These are phyloP conservation scores for Pseudolaguvia tuberculata DNA, from an alignment of 2,113 vertebrate genomes.

Conservation along the genomic window DNA sequence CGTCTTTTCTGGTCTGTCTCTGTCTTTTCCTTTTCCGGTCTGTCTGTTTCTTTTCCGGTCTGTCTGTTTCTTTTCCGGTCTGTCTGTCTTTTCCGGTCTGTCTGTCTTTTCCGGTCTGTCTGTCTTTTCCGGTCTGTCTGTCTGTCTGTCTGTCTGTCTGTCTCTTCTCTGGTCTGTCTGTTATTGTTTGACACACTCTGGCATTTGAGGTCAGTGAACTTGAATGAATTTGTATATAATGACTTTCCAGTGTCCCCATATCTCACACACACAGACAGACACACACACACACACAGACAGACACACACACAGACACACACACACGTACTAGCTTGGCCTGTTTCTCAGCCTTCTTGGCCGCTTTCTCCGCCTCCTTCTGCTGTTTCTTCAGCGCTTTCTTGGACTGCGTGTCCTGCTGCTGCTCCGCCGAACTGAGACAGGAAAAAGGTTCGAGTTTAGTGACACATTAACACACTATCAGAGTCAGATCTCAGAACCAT, in stretches of 20 bases:
- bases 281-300: neutral
- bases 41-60: too few species aligned
- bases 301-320: constrained; percentile 39
- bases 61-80: too few species aligned
- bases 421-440: constrained; percentile 70
- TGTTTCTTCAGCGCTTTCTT: constrained; percentile 78
- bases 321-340: constrained; percentile 70
- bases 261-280: too few species aligned
- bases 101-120: too few species aligned
- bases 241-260: too few species aligned
- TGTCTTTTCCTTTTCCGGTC: too few species aligned
- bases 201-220: neutral
- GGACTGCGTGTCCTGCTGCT: constrained; percentile 70
- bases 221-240: constrained; percentile 67
- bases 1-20: too few species aligned
- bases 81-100: too few species aligned
- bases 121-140: too few species aligned
- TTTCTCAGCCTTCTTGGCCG: constrained; percentile 77
- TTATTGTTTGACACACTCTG: neutral
- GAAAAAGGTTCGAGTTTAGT: constrained; percentile 65
- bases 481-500: too few species aligned
- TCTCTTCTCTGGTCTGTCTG: neutral
- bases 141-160: constrained; percentile 49
- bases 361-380: constrained; percentile 79
- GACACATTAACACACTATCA: too few species aligned